phyloP scores from a whole-genome alignment of 2,113 vertebrate species.

The Pungitius pungitius region DNA sequence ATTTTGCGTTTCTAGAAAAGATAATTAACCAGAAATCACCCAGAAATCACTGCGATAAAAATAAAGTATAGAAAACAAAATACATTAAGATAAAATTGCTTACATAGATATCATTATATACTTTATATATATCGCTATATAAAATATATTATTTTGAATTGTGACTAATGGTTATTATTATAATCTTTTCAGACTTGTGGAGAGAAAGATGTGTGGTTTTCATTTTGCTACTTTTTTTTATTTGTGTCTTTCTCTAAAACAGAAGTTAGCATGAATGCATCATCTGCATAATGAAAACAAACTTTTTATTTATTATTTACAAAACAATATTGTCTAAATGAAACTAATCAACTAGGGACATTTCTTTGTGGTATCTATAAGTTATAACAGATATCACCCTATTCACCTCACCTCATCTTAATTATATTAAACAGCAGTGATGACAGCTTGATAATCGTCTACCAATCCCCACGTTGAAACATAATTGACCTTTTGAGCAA shows the following conservation, averaged over 20 bases:
- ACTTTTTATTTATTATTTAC: no score
- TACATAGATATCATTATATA: neutral
- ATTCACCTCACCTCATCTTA: neutral
- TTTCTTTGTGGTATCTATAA: neutral
- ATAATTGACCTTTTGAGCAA: conserved; percentile 5
- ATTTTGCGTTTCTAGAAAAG: neutral
- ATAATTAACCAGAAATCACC: neutral
- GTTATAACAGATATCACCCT: neutral
- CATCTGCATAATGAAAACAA: neutral
- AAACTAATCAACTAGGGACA: neutral
- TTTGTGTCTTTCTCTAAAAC: neutral
- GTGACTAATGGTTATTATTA: neutral
- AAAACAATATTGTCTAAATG: neutral
- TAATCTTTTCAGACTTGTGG: neutral
- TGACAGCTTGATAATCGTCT: neutral
- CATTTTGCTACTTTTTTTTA: neutral
- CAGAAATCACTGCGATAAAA: neutral
- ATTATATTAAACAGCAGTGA: neutral
- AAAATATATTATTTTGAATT: neutral
- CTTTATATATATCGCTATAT: neutral
- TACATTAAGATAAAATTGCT: neutral
- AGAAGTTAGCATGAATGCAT: neutral
- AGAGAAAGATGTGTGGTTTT: neutral
- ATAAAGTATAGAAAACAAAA: neutral
- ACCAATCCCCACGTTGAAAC: neutral